Evolutionary conservation across 2,797 vertebrate genomes (phyloP).

Genomic region (Ceryle rudis): DNA sequence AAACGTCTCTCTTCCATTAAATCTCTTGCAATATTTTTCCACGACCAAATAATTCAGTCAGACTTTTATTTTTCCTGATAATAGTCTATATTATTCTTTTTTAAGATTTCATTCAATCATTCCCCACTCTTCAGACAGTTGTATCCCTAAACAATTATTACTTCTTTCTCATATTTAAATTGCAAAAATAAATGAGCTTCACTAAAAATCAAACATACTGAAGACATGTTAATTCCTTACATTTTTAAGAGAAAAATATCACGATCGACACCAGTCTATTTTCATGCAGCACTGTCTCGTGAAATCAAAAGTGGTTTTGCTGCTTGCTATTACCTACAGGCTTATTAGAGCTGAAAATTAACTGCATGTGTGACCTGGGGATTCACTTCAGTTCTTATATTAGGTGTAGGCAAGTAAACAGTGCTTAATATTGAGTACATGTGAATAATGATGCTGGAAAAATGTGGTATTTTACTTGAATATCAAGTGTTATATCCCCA

Average conservation of each 20-base stretch:
- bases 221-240: background rate
- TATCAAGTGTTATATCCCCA: background rate
- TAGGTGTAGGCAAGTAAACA: conserved; percentile 10
- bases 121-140: background rate
- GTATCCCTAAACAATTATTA: background rate
- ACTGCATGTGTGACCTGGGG: background rate
- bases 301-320: background rate
- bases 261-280: background rate
- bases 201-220: background rate
- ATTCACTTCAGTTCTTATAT: background rate
- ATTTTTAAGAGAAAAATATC: background rate
- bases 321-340: background rate
- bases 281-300: background rate
- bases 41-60: background rate
- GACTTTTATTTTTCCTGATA: background rate
- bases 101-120: background rate
- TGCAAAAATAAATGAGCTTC: background rate
- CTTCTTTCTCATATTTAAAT: background rate
- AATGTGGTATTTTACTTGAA: conserved; percentile 17
- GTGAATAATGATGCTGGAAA: conserved; percentile 1
- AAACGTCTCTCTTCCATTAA: background rate
- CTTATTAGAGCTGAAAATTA: background rate
- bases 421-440: background rate
- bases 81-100: background rate
- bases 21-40: background rate